phyloP scores from a whole-genome alignment of 2,113 vertebrate genomes.

The Pavo muticus region DNA sequence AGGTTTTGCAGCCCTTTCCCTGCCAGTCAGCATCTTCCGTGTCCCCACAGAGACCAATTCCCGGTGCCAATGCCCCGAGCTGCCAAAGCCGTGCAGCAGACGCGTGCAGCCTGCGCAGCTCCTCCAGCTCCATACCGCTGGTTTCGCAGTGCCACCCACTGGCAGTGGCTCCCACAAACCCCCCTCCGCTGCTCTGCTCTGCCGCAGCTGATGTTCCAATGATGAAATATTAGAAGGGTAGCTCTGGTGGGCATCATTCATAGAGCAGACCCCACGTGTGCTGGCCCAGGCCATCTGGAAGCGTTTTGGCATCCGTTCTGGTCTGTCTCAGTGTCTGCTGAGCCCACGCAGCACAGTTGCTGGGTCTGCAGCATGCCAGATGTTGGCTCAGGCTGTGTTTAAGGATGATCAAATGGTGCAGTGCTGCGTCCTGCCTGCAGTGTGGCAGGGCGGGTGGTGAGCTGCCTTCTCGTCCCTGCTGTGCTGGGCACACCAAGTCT shows the following conservation, averaged over 20 bases:
- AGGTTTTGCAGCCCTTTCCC: background rate
- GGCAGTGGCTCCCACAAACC: conserved; percentile 6
- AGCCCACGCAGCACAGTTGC: background rate
- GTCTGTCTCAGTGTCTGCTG: background rate
- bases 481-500: background rate
- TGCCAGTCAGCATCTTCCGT: background rate
- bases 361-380: background rate
- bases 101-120: background rate
- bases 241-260: background rate
- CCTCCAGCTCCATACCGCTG: background rate
- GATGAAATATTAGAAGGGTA: background rate
- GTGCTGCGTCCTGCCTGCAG: background rate
- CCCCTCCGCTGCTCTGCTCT: background rate
- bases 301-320: background rate
- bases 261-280: accelerated
- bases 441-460: background rate
- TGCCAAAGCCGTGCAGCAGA: background rate
- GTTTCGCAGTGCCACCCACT: conserved; percentile 67
- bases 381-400: background rate
- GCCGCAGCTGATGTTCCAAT: background rate
- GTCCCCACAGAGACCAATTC: background rate
- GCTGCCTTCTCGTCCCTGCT: background rate
- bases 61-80: accelerated
- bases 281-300: background rate
- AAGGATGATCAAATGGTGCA: background rate